A percentile compares a stretch with the other conserved stretches of the same genome.
Conservation (phyloP, 2,797 vertebrate species). For the Poecilia velifera region DNA sequence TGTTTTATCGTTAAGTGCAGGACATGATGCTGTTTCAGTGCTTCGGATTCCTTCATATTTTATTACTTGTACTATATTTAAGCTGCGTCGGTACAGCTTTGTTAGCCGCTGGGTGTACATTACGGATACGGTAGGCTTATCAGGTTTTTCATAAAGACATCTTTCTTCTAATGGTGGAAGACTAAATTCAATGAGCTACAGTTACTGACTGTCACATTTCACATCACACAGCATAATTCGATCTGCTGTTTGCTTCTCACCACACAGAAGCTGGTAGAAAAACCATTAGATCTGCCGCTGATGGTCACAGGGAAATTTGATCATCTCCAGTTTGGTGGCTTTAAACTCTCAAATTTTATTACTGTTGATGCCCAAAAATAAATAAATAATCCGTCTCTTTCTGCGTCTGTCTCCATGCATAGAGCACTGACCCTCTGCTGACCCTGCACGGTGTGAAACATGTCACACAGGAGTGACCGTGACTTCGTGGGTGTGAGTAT, state of each 20-base stretch:
- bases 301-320: background rate
- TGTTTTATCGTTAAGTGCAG: background rate
- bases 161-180: conserved; percentile 4
- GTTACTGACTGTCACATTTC: conserved; percentile 5
- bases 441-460: conserved; percentile 52
- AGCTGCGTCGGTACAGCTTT: background rate
- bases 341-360: background rate
- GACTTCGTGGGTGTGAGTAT: conserved; percentile 21
- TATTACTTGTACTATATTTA: background rate
- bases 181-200: background rate
- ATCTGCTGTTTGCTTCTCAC: conserved; percentile 4
- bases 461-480: conserved; percentile 37
- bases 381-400: background rate
- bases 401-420: background rate
- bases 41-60: background rate
- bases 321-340: background rate
- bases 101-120: background rate
- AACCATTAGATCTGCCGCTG: background rate
- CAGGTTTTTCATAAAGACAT: background rate
- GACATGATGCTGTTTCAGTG: background rate
- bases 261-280: background rate
- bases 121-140: background rate
- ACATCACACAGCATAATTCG: background rate
- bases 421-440: conserved; percentile 49
- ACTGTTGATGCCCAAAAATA: background rate